Conservation (phyloP, 2,113 vertebrate genomes). For the Dipodomys ordii region DNA sequence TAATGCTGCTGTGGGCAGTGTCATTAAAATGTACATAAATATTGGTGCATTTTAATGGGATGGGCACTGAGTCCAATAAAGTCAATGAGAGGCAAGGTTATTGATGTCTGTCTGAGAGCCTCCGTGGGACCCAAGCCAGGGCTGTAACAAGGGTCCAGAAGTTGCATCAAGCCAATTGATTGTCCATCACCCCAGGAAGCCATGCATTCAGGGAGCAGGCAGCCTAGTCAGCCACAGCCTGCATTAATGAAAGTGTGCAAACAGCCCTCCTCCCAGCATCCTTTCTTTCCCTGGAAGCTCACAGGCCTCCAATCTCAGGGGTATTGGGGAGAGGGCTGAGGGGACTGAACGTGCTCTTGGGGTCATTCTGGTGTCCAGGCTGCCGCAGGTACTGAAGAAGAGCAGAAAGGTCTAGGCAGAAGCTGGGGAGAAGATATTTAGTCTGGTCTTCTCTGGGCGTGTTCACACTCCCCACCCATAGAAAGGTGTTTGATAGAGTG, state of each 20-base stretch:
- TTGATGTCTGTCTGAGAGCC: slow-evolving; percentile 77
- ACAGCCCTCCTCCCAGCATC: not conserved
- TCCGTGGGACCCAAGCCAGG: slow-evolving; percentile 62
- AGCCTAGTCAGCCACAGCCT: not conserved
- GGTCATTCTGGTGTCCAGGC: not conserved
- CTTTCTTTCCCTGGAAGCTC: slow-evolving; percentile 4
- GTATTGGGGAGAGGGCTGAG: not conserved
- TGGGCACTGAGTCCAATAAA: not conserved
- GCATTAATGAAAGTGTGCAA: slow-evolving; percentile 23
- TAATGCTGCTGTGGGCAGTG: slow-evolving; percentile 21
- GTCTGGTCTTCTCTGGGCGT: not conserved
- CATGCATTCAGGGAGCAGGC: slow-evolving; percentile 40
- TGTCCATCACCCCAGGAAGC: slow-evolving; percentile 67
- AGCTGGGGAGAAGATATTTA: not conserved
- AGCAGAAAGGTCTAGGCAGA: not conserved
- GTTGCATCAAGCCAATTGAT: slow-evolving; percentile 75
- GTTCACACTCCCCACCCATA: not conserved
- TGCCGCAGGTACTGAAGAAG: not conserved
- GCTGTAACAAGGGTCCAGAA: slow-evolving; percentile 63
- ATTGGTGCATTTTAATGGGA: slow-evolving; percentile 55
- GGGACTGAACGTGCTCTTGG: too few relatives aligned
- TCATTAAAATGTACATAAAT: slow-evolving; percentile 62
- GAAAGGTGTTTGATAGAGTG: not conserved
- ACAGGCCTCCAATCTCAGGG: slow-evolving; percentile 19
- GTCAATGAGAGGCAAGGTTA: slow-evolving; percentile 71